Evolutionary conservation across 92 coral and sea anemone genomes (phyloP), one percentile per base, ranked within the genome.

Genomic region (Paramuricea clavata): DNA sequence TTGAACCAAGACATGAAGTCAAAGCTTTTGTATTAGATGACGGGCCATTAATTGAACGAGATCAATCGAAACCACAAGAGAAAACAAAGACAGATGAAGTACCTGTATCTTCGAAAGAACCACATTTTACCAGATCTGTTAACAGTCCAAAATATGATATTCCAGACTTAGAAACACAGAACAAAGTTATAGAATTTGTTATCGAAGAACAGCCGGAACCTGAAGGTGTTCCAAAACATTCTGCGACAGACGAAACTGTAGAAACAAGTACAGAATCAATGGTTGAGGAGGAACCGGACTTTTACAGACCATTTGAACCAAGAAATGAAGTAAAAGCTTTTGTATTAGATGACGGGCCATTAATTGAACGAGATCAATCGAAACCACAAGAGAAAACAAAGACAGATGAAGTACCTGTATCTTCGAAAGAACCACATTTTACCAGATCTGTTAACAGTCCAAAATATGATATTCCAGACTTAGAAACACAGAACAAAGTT

Each of bases 271-370:
- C 28, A 22, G 65, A 22, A 16, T 7, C 31, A 12, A 42, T 76
- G 64, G 43, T 30, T 11, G 65, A 49, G 56, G 80, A 76, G 3
- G 44, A 47, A 50, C 80, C 76, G 6, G 78, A 72, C 41, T 35
- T 35, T 69, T 30, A 25, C 76, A 69, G 36, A 69, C 78, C 78
- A 22, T 60, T 60, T 60, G 68, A 60, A 26, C 68, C 68, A 5
- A 60, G 31, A 7, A 12, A 60, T 60, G 68, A 60, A 60, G 32
- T 60, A 21, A 22, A 60, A 22, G 68, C 28, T 60, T 60, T 60
- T 12, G 15, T 26, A 28, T 60, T 60, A 11, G 32, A 60, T n/a
- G 68, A 22, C 11, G 68, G 23, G 68, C 68, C 68, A 60, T 11
- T 8, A 11, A 60, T 60, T 11, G 33, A 28, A 60, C 28, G 68